Base-by-base conservation (phyloP, 92 coral and sea anemone species). In the Muricea muricata region DNA sequence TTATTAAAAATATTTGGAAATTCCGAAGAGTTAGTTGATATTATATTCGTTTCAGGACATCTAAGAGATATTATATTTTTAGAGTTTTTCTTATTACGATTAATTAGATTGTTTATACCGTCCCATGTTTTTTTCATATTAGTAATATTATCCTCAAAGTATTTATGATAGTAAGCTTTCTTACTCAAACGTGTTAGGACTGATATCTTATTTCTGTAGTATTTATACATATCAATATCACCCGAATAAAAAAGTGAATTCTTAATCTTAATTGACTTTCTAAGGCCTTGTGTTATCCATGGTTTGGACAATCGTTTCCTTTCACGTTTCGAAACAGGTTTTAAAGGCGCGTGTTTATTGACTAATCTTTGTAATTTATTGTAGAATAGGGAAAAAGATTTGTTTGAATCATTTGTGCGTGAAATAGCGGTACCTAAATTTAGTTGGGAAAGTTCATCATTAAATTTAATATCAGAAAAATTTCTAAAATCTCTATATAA, bases 241-340 rank as follows among this genome's bases (percentile, higher is more conserved):
- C 82, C 83, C 13, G 81, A 72, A 55, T 54, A 24, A 67, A 54
- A 84, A 17, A 84, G 29, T 35, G 47, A 28, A 32, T 76, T 76
- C 56, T 52, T 79, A 39, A 47, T 78, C 57, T 86, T 79, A 66
- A 52, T 80, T 66, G 75, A 70, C 47, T 17, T 32, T 42, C 31
- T 23, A 41, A 72, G 15, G 14, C 69, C 83, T 24, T 56, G 73
- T 17, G 82, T 50, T 61, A 57, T 80, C 75, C 88, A 85, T 26
- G 88, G 84, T 67, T 90, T 85, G 13, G 85, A 80, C 13, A 85
- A 56, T 67, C 86, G 90, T 65, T 81, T 90, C 12, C 73, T 31
- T 75, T 81, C 81, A 58, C 93, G 72, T 67, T 73, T 56, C 8
- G 93, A 81, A 0, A 75, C 60, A 0, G 65, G 75, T 85, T 85